Conservation (phyloP, 2,113 vertebrate species). For the Hippoglossus stenolepis region DNA sequence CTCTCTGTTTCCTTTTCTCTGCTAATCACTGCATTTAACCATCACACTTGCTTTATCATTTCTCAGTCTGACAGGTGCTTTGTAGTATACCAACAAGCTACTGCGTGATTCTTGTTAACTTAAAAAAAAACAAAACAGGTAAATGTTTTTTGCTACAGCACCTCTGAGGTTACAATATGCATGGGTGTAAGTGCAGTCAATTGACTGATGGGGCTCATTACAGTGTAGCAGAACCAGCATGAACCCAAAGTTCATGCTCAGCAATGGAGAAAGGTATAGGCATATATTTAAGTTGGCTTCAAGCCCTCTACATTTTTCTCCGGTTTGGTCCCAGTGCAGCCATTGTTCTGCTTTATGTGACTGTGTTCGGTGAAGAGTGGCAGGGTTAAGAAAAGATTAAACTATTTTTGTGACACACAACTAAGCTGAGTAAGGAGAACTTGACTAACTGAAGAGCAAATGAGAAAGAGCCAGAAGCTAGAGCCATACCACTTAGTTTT, state of each 20-base stretch:
- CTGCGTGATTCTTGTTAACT: too few species aligned
- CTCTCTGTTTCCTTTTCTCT: slow-evolving; percentile 20
- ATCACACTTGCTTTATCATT: slow-evolving; percentile 26
- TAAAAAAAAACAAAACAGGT: too few species aligned
- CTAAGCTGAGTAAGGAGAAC: not conserved
- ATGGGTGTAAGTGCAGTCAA: slow-evolving; percentile 20
- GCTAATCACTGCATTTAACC: slow-evolving; percentile 50
- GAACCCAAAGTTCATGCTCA: slow-evolving; percentile 19
- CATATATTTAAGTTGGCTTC: not conserved
- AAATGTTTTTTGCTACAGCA: slow-evolving; percentile 5
- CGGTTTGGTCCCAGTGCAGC: slow-evolving; percentile 19
- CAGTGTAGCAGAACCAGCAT: slow-evolving; percentile 1
- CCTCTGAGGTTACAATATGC: slow-evolving; percentile 18
- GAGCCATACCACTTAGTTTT: not conserved
- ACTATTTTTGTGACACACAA: not conserved
- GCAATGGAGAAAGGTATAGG: not conserved
- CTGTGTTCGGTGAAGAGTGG: not conserved
- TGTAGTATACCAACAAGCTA: too few species aligned
- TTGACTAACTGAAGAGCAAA: not conserved
- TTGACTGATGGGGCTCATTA: slow-evolving; percentile 45
- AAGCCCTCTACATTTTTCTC: not conserved
- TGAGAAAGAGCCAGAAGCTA: not conserved
- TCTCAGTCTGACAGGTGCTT: too few species aligned
- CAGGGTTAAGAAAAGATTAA: not conserved
- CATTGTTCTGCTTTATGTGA: slow-evolving; percentile 5